phyloP scores from a whole-genome alignment of 2,888 invertebrate genomes.

The Taphrorychus bicolor region DNA sequence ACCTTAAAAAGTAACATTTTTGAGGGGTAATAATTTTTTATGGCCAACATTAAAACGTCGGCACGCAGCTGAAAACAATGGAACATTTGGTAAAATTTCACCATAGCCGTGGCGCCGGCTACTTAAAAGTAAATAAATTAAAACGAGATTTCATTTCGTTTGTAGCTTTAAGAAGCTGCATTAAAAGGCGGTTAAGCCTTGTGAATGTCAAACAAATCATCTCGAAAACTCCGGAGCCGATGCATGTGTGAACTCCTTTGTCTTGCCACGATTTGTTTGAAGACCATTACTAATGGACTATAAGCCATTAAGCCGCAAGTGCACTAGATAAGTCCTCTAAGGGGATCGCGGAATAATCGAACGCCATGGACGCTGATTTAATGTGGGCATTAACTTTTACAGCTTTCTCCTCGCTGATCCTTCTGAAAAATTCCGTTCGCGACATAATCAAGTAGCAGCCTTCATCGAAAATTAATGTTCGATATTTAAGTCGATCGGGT shows the following conservation, averaged over 20 bases:
- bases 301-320: background rate
- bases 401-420: background rate
- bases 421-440: background rate
- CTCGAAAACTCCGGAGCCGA: slow-evolving; percentile 2
- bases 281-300: slow-evolving; percentile 9
- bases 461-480: slow-evolving; percentile 1
- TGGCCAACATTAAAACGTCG: slow-evolving; percentile 5
- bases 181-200: slow-evolving; percentile 8
- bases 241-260: slow-evolving; percentile 17
- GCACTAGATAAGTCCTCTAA: background rate
- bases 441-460: background rate
- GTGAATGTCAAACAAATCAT: slow-evolving; percentile 29
- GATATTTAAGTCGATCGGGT: slow-evolving; percentile 4
- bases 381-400: background rate
- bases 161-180: slow-evolving; percentile 6
- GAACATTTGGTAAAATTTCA: slow-evolving; percentile 23
- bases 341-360: background rate
- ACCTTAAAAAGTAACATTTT: background rate
- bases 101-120: slow-evolving; percentile 18
- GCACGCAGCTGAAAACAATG: slow-evolving; percentile 3
- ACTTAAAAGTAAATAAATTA: slow-evolving; percentile 19
- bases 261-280: slow-evolving; percentile 9
- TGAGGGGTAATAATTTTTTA: background rate
- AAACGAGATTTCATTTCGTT: slow-evolving; percentile 15
- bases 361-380: background rate